A percentile compares a stretch with the other conserved stretches of the same genome.
Evolutionary conservation across 2,888 invertebrate genomes (phyloP).

Genomic region (Diarsia rubi): DNA sequence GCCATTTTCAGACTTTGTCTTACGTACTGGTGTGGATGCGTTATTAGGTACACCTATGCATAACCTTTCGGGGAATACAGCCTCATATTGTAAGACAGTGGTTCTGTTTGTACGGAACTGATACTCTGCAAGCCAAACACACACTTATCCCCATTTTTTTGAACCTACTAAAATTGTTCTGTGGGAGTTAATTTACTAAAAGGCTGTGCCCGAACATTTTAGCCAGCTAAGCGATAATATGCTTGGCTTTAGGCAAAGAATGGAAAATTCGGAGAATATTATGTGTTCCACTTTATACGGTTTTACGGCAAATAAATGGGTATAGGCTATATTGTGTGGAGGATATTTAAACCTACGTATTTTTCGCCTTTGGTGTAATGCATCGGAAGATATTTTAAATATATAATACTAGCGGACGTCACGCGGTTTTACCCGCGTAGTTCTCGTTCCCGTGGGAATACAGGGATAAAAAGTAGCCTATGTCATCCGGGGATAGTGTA

Average conservation of each 20-base stretch:
- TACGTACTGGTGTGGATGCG: too few species aligned
- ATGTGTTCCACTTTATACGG: conserved; percentile 10
- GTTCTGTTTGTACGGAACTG: neutral
- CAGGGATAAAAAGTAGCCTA: too few species aligned
- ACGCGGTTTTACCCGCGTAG: too few species aligned
- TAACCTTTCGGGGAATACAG: too few species aligned
- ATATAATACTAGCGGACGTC: neutral
- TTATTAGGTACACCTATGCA: too few species aligned
- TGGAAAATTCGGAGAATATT: conserved; percentile 20
- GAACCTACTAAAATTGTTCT: conserved; percentile 34
- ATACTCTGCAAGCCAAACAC: rapidly evolving
- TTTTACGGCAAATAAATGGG: conserved; percentile 31
- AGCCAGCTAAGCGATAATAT: conserved; percentile 39
- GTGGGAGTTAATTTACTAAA: conserved; percentile 54
- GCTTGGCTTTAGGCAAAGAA: conserved; percentile 33
- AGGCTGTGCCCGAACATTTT: conserved; percentile 38
- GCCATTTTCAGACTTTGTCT: too few species aligned
- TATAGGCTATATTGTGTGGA: conserved; percentile 6
- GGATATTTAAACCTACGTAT: neutral
- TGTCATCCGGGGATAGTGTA: too few species aligned
- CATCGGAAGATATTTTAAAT: neutral
- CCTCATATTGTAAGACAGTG: too few species aligned
- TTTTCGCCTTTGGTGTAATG: conserved; percentile 7
- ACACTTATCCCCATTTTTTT: conserved; percentile 17
- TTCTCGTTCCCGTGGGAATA: too few species aligned